Conservation (phyloP, 2,113 vertebrate species). For the Euleptes europaea region DNA sequence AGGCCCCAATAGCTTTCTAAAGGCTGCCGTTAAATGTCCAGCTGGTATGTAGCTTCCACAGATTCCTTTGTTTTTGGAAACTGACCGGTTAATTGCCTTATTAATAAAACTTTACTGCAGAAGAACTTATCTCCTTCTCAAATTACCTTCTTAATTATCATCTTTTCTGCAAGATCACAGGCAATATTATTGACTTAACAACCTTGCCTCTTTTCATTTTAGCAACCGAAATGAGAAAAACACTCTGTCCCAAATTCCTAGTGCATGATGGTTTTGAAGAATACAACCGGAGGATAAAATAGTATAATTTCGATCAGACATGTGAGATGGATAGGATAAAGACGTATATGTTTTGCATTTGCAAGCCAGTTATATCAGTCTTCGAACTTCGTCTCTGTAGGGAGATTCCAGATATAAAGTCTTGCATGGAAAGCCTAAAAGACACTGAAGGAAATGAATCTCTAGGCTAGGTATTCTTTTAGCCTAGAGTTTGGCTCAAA, state of each 20-base stretch:
- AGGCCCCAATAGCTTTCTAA: slow-evolving; percentile 31
- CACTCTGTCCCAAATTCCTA: background rate
- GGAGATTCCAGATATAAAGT: background rate
- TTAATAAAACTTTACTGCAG: slow-evolving; percentile 62
- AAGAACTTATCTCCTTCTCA: slow-evolving; percentile 64
- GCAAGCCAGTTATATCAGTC: background rate
- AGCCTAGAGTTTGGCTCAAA: background rate
- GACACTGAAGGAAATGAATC: background rate
- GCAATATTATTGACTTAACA: background rate
- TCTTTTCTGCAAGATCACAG: slow-evolving; percentile 39
- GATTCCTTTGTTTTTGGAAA: slow-evolving; percentile 58
- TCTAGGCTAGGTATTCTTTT: slow-evolving; percentile 14
- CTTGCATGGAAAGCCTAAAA: background rate
- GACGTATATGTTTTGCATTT: background rate
- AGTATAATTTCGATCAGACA: background rate
- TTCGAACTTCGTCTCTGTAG: background rate
- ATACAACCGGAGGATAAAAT: background rate
- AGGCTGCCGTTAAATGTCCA: slow-evolving; percentile 11
- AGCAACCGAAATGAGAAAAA: background rate
- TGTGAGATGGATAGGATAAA: background rate
- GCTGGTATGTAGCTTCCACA: slow-evolving; percentile 43
- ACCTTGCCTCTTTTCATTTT: background rate
- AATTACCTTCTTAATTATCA: slow-evolving; percentile 59
- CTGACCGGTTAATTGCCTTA: slow-evolving; percentile 49
- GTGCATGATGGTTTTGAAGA: background rate